These are phyloP conservation scores for Micromussa lordhowensis DNA, from an alignment of 92 coral and sea anemone genomes.

Conservation along the genomic window DNA sequence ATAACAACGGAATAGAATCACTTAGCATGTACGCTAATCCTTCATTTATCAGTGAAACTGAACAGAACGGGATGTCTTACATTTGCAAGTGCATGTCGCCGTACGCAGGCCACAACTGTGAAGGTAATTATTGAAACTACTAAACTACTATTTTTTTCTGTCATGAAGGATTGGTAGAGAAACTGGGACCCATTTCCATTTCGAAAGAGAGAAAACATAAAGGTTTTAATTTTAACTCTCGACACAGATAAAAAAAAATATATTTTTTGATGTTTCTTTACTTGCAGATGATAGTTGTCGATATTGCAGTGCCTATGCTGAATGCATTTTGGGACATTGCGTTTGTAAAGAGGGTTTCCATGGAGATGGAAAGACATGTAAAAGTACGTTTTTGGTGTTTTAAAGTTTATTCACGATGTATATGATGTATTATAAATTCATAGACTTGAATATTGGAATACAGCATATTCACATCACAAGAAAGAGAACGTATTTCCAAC, in stretches of 20 bases:
- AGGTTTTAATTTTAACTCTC: too few species aligned
- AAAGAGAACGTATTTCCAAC: too few species aligned
- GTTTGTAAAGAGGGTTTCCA: constrained; percentile 92
- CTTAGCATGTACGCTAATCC: constrained; percentile 58
- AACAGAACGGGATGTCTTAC: constrained; percentile 54
- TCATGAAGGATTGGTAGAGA: background rate
- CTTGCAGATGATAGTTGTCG: constrained; percentile 88
- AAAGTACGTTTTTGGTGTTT: constrained; percentile 61
- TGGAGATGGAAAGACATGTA: constrained; percentile 96
- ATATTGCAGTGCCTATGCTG: constrained; percentile 86
- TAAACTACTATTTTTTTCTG: too few species aligned
- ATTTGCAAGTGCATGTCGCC: constrained; percentile 90
- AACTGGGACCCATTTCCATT: background rate
- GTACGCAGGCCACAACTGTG: constrained; percentile 83
- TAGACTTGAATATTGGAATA: background rate
- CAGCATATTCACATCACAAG: background rate
- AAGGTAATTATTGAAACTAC: constrained; percentile 63
- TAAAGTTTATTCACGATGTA: background rate
- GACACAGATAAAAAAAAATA: too few species aligned
- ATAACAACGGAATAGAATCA: constrained; percentile 37
- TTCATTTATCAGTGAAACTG: constrained; percentile 31
- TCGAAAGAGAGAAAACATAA: background rate
- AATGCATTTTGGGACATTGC: constrained; percentile 89
- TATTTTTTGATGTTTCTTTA: background rate
- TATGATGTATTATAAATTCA: background rate